Evolutionary conservation across 35 echinoderm and acorn worm genomes (phyloP), one percentile per base, ranked within the genome.

Genomic region (Hemicentrotus pulcherrimus): DNA sequence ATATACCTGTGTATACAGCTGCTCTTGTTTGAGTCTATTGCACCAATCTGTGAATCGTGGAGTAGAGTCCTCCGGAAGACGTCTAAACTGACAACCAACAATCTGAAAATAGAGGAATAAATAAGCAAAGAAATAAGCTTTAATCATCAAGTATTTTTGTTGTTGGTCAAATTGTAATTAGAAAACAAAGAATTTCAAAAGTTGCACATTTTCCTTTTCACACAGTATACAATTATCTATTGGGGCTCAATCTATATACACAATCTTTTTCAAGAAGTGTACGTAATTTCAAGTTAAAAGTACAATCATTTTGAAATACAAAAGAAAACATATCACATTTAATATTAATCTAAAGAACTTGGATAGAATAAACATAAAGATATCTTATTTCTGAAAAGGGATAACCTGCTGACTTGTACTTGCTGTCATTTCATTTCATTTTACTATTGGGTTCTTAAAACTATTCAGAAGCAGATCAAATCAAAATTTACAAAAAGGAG

Each of bases 21-120:
- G 97, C 65, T 94, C 32, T 31, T 78, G 94, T 58, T 50, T 15
- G 41, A 96, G 91, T 92, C 86, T 94, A 94, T 96, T 97, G 71
- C 96, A 97, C 98, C 98, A 99, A n/a, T 95, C 86, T 19, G 96
- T 97, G 55, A 96, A 99, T 58, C 98, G 85, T 50, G 95, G 94
- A 46, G 98, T 99, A 46, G 98, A 99, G 61, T 95, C 95, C n/a
- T 46, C 88, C 28, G 98, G 98, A 45, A 94, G 46, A 85, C 98
- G 78, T 50, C 31, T 86, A 92, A 99, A 97, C 85, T 96, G 95
- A 61, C 98, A 97, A 47, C 98, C 96, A 28, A 96, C 94, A 46
- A 99, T 99, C 98, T 99, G 33, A 78, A 78, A 28, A 28, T 28
- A 78, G 65, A 78, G 5, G 0, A 28, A 78, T n/a, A 0, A 0